These are phyloP conservation scores for Oryctes rhinoceros DNA, from an alignment of 1,140 invertebrate genomes.

Conservation along the genomic window DNA sequence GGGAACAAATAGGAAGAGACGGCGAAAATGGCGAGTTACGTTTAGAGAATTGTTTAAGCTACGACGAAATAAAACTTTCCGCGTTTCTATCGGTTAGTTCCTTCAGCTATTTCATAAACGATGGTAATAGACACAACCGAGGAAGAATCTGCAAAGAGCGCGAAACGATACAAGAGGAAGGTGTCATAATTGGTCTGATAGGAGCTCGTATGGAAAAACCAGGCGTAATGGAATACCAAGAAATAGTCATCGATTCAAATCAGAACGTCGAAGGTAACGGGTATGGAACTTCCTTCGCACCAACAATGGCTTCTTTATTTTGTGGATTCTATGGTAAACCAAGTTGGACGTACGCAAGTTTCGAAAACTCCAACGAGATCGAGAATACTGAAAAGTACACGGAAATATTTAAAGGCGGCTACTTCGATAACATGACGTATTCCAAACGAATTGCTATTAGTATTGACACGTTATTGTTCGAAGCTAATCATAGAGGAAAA, in stretches of 20 bases:
- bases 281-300: slow-evolving; percentile 58
- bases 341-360: slow-evolving; percentile 47
- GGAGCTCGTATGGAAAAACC: slow-evolving; percentile 62
- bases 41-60: slow-evolving; percentile 51
- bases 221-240: slow-evolving; percentile 63
- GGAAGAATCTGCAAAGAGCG: slow-evolving; percentile 44
- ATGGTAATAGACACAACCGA: slow-evolving; percentile 51
- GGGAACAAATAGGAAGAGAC: slow-evolving; percentile 62
- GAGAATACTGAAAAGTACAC: slow-evolving; percentile 19
- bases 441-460: slow-evolving; percentile 56
- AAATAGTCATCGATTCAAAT: slow-evolving; percentile 60
- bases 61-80: slow-evolving; percentile 55
- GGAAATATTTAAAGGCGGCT: slow-evolving; percentile 40
- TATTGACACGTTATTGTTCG: slow-evolving; percentile 55
- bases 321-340: slow-evolving; percentile 53
- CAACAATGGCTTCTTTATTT: slow-evolving; percentile 59
- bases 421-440: slow-evolving; percentile 56
- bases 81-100: slow-evolving; percentile 53
- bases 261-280: slow-evolving; percentile 62
- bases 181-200: slow-evolving; percentile 59
- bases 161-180: slow-evolving; percentile 48
- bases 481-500: slow-evolving; percentile 55
- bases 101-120: slow-evolving; percentile 52
- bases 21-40: slow-evolving; percentile 60
- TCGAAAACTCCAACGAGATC: slow-evolving; percentile 40